Evolutionary conservation across 1,140 invertebrate genomes (phyloP).

Genomic region (Chrysomallon squamiferum): DNA sequence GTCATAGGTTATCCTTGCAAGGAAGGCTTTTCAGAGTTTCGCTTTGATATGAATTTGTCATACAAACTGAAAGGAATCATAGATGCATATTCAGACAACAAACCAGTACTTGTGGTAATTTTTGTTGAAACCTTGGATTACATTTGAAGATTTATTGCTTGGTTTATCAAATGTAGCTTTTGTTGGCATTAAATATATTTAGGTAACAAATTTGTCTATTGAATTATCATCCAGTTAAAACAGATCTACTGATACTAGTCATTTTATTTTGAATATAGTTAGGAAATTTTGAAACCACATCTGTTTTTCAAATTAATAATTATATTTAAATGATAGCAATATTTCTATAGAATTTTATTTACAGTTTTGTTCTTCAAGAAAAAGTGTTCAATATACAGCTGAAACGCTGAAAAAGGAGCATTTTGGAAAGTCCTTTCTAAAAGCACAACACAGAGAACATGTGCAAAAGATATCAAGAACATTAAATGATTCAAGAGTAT

Average conservation of each 20-base stretch:
- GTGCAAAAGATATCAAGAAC: conserved; percentile 61
- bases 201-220: too few relatives aligned
- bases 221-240: too few relatives aligned
- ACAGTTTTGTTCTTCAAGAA: conserved; percentile 79
- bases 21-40: conserved; percentile 69
- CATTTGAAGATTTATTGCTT: too few relatives aligned
- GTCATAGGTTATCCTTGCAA: conserved; percentile 73
- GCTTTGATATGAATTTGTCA: conserved; percentile 78
- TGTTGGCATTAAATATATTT: too few relatives aligned
- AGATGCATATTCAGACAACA: conserved; percentile 73
- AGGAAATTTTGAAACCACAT: too few relatives aligned
- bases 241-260: too few relatives aligned
- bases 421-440: conserved; percentile 65
- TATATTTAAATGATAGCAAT: too few relatives aligned
- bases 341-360: too few relatives aligned
- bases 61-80: conserved; percentile 77
- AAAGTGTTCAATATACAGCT: conserved; percentile 74
- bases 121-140: too few relatives aligned
- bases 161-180: too few relatives aligned
- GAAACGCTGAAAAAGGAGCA: conserved; percentile 70
- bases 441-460: conserved; percentile 66
- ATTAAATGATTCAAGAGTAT: conserved; percentile 71
- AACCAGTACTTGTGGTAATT: conserved; percentile 75
- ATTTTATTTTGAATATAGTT: too few relatives aligned
- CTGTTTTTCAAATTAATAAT: too few relatives aligned